Evolutionary conservation across 2,888 invertebrate species (phyloP).

Genomic region (Leptinotarsa tumamoca): DNA sequence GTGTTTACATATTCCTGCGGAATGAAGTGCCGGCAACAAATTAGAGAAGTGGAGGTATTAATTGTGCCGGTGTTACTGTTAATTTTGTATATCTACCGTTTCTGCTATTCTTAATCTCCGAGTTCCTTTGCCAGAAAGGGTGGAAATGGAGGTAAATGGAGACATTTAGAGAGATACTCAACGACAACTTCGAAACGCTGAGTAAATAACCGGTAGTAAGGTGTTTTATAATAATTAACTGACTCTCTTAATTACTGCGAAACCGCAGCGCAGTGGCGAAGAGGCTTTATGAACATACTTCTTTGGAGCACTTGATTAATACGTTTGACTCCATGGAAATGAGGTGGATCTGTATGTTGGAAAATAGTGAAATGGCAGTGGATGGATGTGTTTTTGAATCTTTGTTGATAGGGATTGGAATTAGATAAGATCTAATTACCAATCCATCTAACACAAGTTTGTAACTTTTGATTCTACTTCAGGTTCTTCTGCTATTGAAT

Average conservation of each 20-base stretch:
- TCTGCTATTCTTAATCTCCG: constrained; percentile 29
- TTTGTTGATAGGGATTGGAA: too few species aligned
- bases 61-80: constrained; percentile 54
- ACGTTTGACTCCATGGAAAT: constrained; percentile 11
- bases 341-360: not conserved
- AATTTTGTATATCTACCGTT: constrained; percentile 28
- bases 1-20: constrained; percentile 61
- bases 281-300: constrained; percentile 15
- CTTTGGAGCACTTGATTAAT: constrained; percentile 17
- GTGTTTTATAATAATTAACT: constrained; percentile 57
- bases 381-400: too few species aligned
- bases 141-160: constrained; percentile 44
- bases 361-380: not conserved
- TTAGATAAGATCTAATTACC: too few species aligned
- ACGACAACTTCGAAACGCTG: constrained; percentile 53
- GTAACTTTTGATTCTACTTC: too few species aligned
- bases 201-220: constrained; percentile 55
- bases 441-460: too few species aligned
- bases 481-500: too few species aligned
- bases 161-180: constrained; percentile 52
- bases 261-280: constrained; percentile 1
- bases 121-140: constrained; percentile 26
- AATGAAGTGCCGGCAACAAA: constrained; percentile 62
- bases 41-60: constrained; percentile 59
- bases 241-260: constrained; percentile 46